phyloP scores from a whole-genome alignment of 2,797 vertebrate genomes.

The Australoheros facetus region DNA sequence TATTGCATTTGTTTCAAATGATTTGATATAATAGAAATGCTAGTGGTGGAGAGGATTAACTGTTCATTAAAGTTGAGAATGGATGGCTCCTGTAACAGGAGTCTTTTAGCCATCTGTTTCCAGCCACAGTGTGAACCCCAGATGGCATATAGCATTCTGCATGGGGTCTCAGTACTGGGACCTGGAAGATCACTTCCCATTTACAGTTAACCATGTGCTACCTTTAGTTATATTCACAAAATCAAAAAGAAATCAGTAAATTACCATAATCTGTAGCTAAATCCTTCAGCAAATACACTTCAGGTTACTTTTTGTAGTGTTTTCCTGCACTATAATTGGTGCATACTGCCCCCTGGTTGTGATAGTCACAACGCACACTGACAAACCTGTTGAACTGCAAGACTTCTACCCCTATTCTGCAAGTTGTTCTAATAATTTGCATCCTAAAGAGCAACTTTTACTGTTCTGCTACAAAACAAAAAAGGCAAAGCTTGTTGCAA shows the following conservation, averaged over 20 bases:
- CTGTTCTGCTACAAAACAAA: neutral
- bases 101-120: conserved; percentile 73
- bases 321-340: conserved; percentile 35
- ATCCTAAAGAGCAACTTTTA: conserved; percentile 3
- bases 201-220: conserved; percentile 61
- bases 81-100: conserved; percentile 67
- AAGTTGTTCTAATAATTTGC: conserved; percentile 10
- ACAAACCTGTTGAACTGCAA: conserved; percentile 30
- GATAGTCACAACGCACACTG: conserved; percentile 36
- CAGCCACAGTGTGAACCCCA: conserved; percentile 61
- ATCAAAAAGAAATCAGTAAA: conserved; percentile 8
- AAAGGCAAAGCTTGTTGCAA: neutral
- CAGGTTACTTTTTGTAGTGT: neutral
- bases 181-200: conserved; percentile 57
- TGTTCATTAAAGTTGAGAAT: conserved; percentile 59
- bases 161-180: conserved; percentile 53
- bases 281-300: neutral
- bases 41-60: conserved; percentile 37
- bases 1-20: neutral
- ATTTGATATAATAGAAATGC: conserved; percentile 7
- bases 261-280: neutral
- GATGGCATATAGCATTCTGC: conserved; percentile 70
- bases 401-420: neutral
- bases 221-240: conserved; percentile 22
- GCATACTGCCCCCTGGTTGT: conserved; percentile 68